Evolutionary conservation across 1,140 invertebrate genomes (phyloP), one percentile per base, ranked within the genome.

Genomic region (Dreissena rostriformis): DNA sequence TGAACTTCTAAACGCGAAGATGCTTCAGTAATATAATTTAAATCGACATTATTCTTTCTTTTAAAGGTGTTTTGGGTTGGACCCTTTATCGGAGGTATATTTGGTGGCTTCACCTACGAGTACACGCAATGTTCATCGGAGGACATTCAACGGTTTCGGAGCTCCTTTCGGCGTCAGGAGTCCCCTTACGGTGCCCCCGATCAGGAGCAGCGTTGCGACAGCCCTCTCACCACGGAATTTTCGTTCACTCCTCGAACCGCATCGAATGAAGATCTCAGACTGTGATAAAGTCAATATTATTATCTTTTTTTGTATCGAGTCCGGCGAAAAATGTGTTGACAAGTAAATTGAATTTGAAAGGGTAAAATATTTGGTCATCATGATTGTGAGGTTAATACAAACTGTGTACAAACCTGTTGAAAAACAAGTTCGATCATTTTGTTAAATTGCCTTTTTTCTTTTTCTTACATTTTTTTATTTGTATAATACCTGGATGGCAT

Each of bases 11-110:
- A 39, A 39, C 2, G 2, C 39, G 39, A n/a, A 61, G 22, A 61
- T n/a, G 17, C 17, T 61, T 61, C 17, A 61, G 17, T n/a, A 2
- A 24, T 68, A 26, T 68, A 39, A 39, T 1, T 52, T 26, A 39
- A 39, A n/a, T n/a, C 39, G 8, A 5, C n/a, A 39, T 39, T n/a
- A 39, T 39, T 39, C 8, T 39, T 39, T 39, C 39, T 39, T 8
- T 39, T 2, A 39, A 39, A 91, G 92, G 86, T 93, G 2, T 93
- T 92, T 80, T 93, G 92, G 92, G 83, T 93, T 24, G 93, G 91
- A n/a, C 92, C 92, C 12, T 71, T 93, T 12, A 63, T 91, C 19
- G 92, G 91, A 1, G 88, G 91, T 24, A 84, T 93, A 55, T 85
- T 91, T 49, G 92, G 88, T 26, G 88, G 85, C 26, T 82, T 88